phyloP scores from a whole-genome alignment of 2,797 vertebrate genomes.

The Geotrypetes seraphini region DNA sequence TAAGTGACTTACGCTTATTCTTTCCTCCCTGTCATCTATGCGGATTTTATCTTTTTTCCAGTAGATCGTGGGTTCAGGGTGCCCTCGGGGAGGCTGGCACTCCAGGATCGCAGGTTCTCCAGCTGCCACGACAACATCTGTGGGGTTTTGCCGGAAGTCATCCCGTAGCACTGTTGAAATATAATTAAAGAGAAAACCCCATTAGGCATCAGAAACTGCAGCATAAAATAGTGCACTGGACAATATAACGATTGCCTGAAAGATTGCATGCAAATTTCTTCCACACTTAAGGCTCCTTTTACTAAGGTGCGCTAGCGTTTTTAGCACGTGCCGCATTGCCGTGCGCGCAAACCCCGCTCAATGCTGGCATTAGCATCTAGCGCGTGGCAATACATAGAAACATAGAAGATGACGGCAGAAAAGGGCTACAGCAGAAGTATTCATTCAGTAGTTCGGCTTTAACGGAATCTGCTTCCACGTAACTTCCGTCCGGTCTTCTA shows the following conservation, averaged over 20 bases:
- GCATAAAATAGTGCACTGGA: neutral
- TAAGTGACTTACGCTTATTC: slow-evolving; percentile 82
- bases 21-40: slow-evolving; percentile 87
- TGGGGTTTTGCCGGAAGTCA: slow-evolving; percentile 94
- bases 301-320: no score
- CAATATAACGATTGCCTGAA: neutral
- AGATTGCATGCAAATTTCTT: no score
- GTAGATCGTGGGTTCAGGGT: slow-evolving; percentile 93
- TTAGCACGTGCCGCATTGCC: no score
- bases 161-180: slow-evolving; percentile 79
- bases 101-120: slow-evolving; percentile 94
- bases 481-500: no score
- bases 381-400: no score
- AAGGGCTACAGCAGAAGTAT: no score
- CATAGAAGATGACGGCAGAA: no score
- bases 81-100: slow-evolving; percentile 89
- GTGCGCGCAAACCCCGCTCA: no score
- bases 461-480: no score
- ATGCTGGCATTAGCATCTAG: no score
- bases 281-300: no score
- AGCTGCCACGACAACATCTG: slow-evolving; percentile 89
- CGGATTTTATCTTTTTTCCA: slow-evolving; percentile 97
- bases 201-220: neutral
- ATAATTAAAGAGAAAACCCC: neutral
- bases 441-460: no score